Evolutionary conservation across 2,797 vertebrate genomes (phyloP), one percentile per base, ranked within the genome.

Genomic region (Xenops minutus): DNA sequence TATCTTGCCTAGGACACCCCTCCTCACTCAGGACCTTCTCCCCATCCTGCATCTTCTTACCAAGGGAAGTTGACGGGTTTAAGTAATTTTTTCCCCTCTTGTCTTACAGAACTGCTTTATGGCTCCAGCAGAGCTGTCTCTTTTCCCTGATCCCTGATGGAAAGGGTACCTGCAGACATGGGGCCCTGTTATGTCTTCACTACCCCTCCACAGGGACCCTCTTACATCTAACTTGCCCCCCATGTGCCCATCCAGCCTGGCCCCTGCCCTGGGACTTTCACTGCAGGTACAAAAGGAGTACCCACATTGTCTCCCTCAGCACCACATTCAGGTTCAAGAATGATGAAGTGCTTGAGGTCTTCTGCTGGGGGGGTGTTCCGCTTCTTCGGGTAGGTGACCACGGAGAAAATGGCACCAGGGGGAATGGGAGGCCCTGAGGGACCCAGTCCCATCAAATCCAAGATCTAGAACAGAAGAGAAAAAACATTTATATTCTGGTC

Each of bases 391-490:
- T 98, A 99, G 11, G 48, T 73, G 85, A 99, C 92, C 24, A 98
- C 51, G 3, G 99, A 99, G 95, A 99, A 98, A 12, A 97, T 95
- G 77, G 92, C 46, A 0, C 98, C 85, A 48, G 98, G 97, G 18
- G 98, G 98, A 66, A 98, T 97, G 27, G 98, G 98, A 27, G 98
- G 98, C 26, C 98, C 98, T 0, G 94, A 95, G 7, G 98, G 97
- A 59, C 98, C 98, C 85, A 99, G 89, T 4, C 98, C 99, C 81
- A 99, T 89, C 59, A 96, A 72, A 59, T 99, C 97, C 92, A 99
- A 96, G 84, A 99, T 96, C 99, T 99, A 93, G 67, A 84, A 41
- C 43, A 83, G 27, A 87, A 87, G n/a, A 87, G 32, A 91, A 75
- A 19, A 32, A 6, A 11, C 19, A 19, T 93, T 84, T 88, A 52